A percentile compares a stretch with the other conserved stretches of the same genome.
Conservation (phyloP, 2,888 invertebrate species). For the Mythimna vitellina region DNA sequence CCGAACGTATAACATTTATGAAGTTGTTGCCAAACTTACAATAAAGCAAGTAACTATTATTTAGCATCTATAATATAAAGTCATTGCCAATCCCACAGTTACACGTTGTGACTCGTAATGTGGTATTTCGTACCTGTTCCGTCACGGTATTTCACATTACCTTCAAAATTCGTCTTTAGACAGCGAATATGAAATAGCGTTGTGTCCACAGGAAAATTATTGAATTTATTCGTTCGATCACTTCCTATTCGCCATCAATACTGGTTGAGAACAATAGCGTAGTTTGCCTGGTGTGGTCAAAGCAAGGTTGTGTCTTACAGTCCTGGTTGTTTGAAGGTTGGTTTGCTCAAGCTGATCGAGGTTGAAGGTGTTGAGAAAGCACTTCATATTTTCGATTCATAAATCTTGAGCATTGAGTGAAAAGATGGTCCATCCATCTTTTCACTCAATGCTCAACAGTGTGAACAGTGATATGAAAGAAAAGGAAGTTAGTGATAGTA, state of each 20-base stretch:
- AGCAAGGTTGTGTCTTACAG: conserved; percentile 31
- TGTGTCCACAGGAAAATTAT: conserved; percentile 48
- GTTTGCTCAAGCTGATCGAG: conserved; percentile 28
- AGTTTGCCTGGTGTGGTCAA: conserved; percentile 6
- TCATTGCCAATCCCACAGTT: conserved; percentile 22
- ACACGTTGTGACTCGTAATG: background rate
- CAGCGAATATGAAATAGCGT: conserved; percentile 1
- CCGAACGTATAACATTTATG: background rate
- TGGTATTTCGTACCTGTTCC: conserved; percentile 15
- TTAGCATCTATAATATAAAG: conserved; percentile 10
- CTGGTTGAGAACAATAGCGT: conserved; percentile 42
- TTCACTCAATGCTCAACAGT: too few species aligned
- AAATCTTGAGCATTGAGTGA: background rate
- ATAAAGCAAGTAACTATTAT: conserved; percentile 8
- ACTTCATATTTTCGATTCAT: conserved; percentile 19
- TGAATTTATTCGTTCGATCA: conserved; percentile 14
- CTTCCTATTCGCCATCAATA: conserved; percentile 13
- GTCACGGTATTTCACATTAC: conserved; percentile 13
- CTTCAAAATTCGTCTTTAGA: conserved; percentile 2
- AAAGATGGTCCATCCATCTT: too few species aligned
- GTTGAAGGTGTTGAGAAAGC: conserved; percentile 28
- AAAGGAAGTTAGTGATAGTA: too few species aligned
- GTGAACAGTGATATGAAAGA: too few species aligned
- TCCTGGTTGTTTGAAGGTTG: conserved; percentile 46
- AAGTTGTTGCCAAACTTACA: conserved; percentile 13